Evolutionary conservation across 1,140 invertebrate genomes (phyloP).

Genomic region (Dreissena polymorpha): DNA sequence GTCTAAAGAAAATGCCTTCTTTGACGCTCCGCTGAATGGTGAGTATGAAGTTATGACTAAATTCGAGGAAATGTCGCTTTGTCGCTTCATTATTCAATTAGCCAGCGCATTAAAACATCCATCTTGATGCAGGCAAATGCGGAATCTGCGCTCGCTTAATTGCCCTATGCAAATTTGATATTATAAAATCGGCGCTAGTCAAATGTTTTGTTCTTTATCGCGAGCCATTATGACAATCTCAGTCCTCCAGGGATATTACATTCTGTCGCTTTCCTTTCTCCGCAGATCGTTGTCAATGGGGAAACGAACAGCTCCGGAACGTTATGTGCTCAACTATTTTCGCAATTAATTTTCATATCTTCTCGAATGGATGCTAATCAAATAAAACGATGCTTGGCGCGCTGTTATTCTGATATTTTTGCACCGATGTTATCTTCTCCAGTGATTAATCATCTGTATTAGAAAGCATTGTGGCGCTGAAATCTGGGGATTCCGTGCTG

Average conservation of each 20-base stretch:
- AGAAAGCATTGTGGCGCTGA: background rate
- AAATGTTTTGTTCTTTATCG: constrained; percentile 58
- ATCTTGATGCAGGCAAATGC: constrained; percentile 24
- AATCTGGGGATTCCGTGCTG: background rate
- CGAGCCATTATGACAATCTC: constrained; percentile 43
- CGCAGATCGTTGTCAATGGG: constrained; percentile 36
- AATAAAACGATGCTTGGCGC: constrained; percentile 41
- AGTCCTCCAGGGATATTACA: constrained; percentile 36
- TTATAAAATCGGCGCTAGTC: constrained; percentile 57
- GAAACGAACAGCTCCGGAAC: constrained; percentile 33
- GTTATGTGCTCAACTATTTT: constrained; percentile 54
- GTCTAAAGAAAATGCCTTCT: constrained; percentile 6
- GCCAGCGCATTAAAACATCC: constrained; percentile 48
- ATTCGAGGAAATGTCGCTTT: constrained; percentile 57
- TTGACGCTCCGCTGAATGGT: constrained; percentile 28
- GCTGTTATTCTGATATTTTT: constrained; percentile 22
- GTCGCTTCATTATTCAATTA: constrained; percentile 59
- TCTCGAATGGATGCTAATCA: constrained; percentile 54
- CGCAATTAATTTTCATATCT: constrained; percentile 59
- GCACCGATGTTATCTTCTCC: background rate
- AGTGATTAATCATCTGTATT: constrained; percentile 45
- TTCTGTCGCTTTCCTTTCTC: constrained; percentile 39
- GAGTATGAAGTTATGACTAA: constrained; percentile 52
- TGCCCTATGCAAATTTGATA: constrained; percentile 59
- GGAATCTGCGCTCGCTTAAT: constrained; percentile 53